Evolutionary conservation across 2,888 invertebrate genomes (phyloP).

Genomic region (Cantharis rustica): DNA sequence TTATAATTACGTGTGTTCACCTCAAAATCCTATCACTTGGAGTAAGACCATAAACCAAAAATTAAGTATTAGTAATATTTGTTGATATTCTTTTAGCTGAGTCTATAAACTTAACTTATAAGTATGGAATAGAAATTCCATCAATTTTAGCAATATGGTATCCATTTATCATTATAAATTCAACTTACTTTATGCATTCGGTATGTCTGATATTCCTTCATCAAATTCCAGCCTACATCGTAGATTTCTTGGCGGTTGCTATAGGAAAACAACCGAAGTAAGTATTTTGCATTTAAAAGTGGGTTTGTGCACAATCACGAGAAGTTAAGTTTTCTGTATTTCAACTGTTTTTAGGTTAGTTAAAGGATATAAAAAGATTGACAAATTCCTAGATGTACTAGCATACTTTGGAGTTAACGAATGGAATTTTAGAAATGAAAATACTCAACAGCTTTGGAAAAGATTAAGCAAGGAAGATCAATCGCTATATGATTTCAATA

Average conservation of each 20-base stretch:
- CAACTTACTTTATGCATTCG: conserved; percentile 49
- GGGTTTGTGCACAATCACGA: too few relatives aligned
- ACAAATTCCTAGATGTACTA: conserved; percentile 74
- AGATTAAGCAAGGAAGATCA: conserved; percentile 55
- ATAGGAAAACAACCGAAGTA: conserved; percentile 56
- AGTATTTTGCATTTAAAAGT: conserved; percentile 37
- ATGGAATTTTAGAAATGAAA: conserved; percentile 60
- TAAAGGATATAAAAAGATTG: conserved; percentile 77
- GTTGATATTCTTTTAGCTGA: conserved; percentile 40
- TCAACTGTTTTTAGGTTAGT: conserved; percentile 65
- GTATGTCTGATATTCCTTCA: conserved; percentile 63
- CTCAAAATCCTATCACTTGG: neutral
- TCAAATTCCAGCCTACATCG: conserved; percentile 64
- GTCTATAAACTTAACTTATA: conserved; percentile 61
- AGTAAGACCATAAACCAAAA: neutral
- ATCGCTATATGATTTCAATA: conserved; percentile 72
- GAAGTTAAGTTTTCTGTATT: neutral
- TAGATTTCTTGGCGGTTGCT: conserved; percentile 60
- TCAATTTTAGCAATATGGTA: conserved; percentile 62
- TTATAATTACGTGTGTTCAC: neutral
- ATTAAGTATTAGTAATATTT: neutral
- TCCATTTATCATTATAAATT: conserved; percentile 35
- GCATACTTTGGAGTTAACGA: conserved; percentile 75
- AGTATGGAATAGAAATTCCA: conserved; percentile 60
- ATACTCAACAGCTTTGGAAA: conserved; percentile 63